Conservation (phyloP, 2,888 invertebrate species). For the Digitonthophagus gazella region DNA sequence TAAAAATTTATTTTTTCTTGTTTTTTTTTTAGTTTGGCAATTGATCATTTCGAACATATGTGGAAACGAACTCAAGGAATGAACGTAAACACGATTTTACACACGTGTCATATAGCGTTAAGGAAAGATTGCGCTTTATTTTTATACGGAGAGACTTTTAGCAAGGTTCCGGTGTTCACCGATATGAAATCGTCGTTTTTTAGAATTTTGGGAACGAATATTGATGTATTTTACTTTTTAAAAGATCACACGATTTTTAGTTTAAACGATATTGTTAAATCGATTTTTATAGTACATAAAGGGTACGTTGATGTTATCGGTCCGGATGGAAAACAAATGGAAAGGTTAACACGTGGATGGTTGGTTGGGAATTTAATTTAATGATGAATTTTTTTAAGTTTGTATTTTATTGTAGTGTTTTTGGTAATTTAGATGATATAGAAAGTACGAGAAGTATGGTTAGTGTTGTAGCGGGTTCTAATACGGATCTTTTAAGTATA, state of each 20-base stretch:
- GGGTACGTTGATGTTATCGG: constrained; percentile 34
- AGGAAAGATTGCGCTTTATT: constrained; percentile 34
- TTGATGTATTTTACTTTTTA: constrained; percentile 34
- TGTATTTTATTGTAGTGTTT: constrained; percentile 17
- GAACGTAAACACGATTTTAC: constrained; percentile 32
- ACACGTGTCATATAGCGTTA: constrained; percentile 34
- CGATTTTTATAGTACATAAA: constrained; percentile 36
- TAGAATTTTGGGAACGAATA: constrained; percentile 30
- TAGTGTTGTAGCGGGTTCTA: constrained; percentile 12
- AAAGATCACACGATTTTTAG: constrained; percentile 31
- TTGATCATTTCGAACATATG: constrained; percentile 37
- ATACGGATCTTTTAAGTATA: constrained; percentile 19
- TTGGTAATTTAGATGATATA: constrained; percentile 23
- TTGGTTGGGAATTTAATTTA: constrained; percentile 9
- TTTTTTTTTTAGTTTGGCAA: constrained; percentile 30
- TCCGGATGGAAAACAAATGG: constrained; percentile 32
- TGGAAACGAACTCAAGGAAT: constrained; percentile 38
- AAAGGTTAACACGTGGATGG: constrained; percentile 31
- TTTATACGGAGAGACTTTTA: constrained; percentile 35
- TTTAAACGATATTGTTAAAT: constrained; percentile 35
- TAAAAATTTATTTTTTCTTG: not conserved
- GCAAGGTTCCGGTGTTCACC: constrained; percentile 31
- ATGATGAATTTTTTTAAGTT: not conserved
- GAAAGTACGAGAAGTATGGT: constrained; percentile 22
- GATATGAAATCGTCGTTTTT: constrained; percentile 32